Evolutionary conservation across 2,797 vertebrate genomes (phyloP).

Genomic region (Eutrigla gurnardus): DNA sequence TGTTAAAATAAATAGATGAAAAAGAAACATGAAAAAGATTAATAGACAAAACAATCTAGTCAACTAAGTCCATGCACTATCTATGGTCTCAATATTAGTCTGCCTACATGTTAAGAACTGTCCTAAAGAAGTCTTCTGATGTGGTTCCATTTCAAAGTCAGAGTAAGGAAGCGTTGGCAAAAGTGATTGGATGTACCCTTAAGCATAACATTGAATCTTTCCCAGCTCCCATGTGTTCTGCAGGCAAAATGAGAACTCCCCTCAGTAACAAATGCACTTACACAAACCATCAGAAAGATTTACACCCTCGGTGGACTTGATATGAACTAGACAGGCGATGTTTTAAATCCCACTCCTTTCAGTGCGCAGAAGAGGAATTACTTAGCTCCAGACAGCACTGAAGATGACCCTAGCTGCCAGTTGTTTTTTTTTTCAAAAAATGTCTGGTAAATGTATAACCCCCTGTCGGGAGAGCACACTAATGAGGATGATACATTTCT

Average conservation of each 20-base stretch:
- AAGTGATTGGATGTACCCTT: not conserved
- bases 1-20: too few species aligned
- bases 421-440: slow-evolving; percentile 6
- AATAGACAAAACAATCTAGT: not conserved
- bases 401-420: slow-evolving; percentile 27
- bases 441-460: slow-evolving; percentile 16
- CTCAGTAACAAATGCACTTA: not conserved
- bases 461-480: slow-evolving; percentile 18
- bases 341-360: slow-evolving; percentile 10
- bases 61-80: not conserved
- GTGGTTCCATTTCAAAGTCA: not conserved
- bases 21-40: too few species aligned
- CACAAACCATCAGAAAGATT: not conserved
- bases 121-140: not conserved
- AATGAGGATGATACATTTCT: slow-evolving; percentile 35
- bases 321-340: not conserved
- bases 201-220: not conserved
- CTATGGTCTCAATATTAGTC: not conserved
- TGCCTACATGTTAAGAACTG: not conserved
- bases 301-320: not conserved
- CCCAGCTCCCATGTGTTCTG: not conserved
- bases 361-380: slow-evolving; percentile 9
- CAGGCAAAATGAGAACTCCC: not conserved
- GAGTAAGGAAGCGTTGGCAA: not conserved
- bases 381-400: slow-evolving; percentile 9